phyloP scores from a whole-genome alignment of 2,888 invertebrate species.

The Diadromus collaris region DNA sequence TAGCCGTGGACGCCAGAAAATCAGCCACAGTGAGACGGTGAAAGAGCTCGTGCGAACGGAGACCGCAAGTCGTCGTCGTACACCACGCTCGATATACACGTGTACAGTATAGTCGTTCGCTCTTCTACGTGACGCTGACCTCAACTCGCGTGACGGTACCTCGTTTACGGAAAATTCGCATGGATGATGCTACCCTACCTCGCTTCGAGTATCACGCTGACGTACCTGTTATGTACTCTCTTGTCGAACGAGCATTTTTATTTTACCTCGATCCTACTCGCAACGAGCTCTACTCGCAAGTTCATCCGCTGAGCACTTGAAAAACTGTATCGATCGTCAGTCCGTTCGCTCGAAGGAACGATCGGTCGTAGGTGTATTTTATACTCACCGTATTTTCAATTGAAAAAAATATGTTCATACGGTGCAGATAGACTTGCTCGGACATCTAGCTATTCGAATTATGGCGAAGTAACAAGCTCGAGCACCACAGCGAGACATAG shows the following conservation, averaged over 20 bases:
- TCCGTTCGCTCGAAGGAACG: too few relatives aligned
- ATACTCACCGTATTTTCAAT: too few relatives aligned
- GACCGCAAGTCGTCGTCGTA: slow-evolving; percentile 13
- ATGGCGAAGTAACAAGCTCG: slow-evolving; percentile 7
- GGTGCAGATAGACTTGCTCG: background rate
- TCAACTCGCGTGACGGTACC: slow-evolving; percentile 59
- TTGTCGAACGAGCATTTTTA: background rate
- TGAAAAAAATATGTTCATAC: too few relatives aligned
- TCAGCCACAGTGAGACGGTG: slow-evolving; percentile 34
- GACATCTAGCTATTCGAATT: slow-evolving; percentile 5
- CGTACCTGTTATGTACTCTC: slow-evolving; percentile 11
- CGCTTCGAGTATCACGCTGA: slow-evolving; percentile 38
- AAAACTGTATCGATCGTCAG: background rate
- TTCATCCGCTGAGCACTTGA: background rate
- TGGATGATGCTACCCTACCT: slow-evolving; percentile 48
- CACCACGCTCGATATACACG: slow-evolving; percentile 25
- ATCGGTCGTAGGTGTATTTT: too few relatives aligned
- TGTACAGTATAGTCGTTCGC: slow-evolving; percentile 5
- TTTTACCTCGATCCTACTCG: slow-evolving; percentile 40
- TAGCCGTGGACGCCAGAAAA: slow-evolving; percentile 24
- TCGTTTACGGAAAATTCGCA: slow-evolving; percentile 62
- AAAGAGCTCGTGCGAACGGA: slow-evolving; percentile 26
- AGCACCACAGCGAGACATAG: slow-evolving; percentile 2
- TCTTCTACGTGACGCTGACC: slow-evolving; percentile 41
- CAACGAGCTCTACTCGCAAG: slow-evolving; percentile 9